Evolutionary conservation across 2,888 invertebrate species (phyloP).

Genomic region (Troides helena): DNA sequence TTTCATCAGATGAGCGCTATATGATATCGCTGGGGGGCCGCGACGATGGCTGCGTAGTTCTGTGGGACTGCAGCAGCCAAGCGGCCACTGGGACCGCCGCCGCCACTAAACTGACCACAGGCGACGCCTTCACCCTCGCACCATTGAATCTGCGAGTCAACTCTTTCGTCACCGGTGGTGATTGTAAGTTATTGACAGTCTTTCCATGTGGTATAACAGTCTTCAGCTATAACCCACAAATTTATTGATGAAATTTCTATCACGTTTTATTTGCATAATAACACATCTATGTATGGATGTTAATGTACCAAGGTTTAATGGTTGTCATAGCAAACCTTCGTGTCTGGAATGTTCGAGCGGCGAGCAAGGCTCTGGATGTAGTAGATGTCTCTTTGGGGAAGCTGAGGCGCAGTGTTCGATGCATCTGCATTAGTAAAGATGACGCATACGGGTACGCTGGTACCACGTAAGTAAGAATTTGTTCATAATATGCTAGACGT

Average conservation of each 20-base stretch:
- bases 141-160: slow-evolving; percentile 79
- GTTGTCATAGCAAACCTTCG: slow-evolving; percentile 80
- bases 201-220: too few species aligned
- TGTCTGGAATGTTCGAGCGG: slow-evolving; percentile 86
- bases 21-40: slow-evolving; percentile 92
- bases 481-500: too few species aligned
- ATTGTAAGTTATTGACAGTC: slow-evolving; percentile 66
- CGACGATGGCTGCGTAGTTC: slow-evolving; percentile 92
- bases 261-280: too few species aligned
- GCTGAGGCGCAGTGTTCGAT: slow-evolving; percentile 87
- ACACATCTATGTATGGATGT: too few species aligned
- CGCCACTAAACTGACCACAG: slow-evolving; percentile 84
- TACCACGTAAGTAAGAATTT: slow-evolving; percentile 84
- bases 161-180: slow-evolving; percentile 88
- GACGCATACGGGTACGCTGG: slow-evolving; percentile 91
- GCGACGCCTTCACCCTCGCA: slow-evolving; percentile 82
- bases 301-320: not conserved
- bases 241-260: too few species aligned
- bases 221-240: too few species aligned
- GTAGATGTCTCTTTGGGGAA: slow-evolving; percentile 89
- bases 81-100: slow-evolving; percentile 82
- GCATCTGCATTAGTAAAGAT: slow-evolving; percentile 84
- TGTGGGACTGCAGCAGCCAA: slow-evolving; percentile 87
- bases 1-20: slow-evolving; percentile 89
- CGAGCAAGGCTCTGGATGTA: slow-evolving; percentile 84